These are phyloP conservation scores for Morone chrysops DNA, from an alignment of 2,113 vertebrate species.

Conservation along the genomic window DNA sequence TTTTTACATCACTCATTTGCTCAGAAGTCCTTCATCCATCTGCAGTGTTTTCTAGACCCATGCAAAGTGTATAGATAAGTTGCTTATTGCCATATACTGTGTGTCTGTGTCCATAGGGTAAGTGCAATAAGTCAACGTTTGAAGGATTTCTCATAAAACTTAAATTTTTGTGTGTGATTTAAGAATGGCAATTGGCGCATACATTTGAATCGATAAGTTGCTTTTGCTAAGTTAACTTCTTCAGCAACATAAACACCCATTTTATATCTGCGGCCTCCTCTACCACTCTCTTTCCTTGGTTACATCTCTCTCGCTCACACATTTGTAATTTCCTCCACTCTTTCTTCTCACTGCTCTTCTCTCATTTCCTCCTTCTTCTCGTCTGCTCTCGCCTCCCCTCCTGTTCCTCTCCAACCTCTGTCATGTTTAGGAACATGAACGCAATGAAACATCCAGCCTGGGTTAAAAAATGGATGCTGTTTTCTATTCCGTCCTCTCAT, in stretches of 20 bases:
- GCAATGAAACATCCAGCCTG: conserved; percentile 40
- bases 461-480: conserved; percentile 54
- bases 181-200: conserved; percentile 13
- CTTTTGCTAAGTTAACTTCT: conserved; percentile 51
- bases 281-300: background rate
- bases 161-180: background rate
- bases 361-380: background rate
- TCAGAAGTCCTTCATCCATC: background rate
- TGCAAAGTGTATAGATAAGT: background rate
- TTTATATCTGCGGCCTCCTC: conserved; percentile 30
- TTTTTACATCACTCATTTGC: conserved; percentile 5
- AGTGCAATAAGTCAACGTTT: conserved; percentile 16
- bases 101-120: background rate
- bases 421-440: conserved; percentile 48
- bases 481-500: conserved; percentile 63
- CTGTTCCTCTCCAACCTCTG: background rate
- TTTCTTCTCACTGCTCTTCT: background rate
- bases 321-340: background rate
- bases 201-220: conserved; percentile 23
- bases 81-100: background rate
- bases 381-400: background rate
- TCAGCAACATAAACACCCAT: conserved; percentile 43
- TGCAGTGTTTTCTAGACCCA: background rate
- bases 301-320: conserved; percentile 6
- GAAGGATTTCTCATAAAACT: conserved; percentile 27